Percentiles rank a stretch among this genome's conserved stretches.
These are phyloP conservation scores for Manis crassicaudata DNA, from an alignment of 2,797 vertebrate species.

Conservation along the genomic window DNA sequence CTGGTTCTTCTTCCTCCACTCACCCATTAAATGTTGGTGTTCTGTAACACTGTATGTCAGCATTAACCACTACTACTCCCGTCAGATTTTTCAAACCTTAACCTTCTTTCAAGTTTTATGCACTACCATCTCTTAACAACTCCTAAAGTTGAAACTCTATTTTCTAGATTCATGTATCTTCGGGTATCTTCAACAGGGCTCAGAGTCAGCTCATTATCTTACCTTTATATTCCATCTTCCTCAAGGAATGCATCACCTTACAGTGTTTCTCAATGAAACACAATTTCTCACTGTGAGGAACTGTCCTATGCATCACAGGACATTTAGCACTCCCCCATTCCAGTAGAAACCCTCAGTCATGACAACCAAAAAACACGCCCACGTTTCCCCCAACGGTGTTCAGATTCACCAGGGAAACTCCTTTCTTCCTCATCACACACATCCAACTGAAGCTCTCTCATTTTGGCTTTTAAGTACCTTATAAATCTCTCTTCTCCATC, in stretches of 20 bases:
- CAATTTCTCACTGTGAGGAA: neutral
- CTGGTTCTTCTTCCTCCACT: neutral
- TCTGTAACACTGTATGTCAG: neutral
- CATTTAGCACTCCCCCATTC: neutral
- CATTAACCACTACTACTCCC: neutral
- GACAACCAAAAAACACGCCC: neutral
- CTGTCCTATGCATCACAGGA: neutral
- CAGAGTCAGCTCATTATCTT: neutral
- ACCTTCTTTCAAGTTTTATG: neutral
- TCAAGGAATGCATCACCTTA: neutral
- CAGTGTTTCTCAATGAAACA: constrained; percentile 33
- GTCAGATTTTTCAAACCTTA: constrained; percentile 3
- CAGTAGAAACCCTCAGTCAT: neutral
- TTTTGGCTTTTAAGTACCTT: neutral
- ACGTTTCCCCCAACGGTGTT: neutral
- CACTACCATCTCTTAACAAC: neutral
- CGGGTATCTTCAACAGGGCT: neutral
- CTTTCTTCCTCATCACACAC: neutral
- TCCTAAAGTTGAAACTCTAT: neutral
- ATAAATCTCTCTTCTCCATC: neutral
- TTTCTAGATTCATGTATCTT: neutral
- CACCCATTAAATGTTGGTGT: neutral
- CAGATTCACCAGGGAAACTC: neutral
- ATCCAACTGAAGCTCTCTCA: neutral
- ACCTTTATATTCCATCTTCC: neutral